Base-by-base conservation (phyloP, 1,140 invertebrate genomes). In the Drosophila bocki region DNA sequence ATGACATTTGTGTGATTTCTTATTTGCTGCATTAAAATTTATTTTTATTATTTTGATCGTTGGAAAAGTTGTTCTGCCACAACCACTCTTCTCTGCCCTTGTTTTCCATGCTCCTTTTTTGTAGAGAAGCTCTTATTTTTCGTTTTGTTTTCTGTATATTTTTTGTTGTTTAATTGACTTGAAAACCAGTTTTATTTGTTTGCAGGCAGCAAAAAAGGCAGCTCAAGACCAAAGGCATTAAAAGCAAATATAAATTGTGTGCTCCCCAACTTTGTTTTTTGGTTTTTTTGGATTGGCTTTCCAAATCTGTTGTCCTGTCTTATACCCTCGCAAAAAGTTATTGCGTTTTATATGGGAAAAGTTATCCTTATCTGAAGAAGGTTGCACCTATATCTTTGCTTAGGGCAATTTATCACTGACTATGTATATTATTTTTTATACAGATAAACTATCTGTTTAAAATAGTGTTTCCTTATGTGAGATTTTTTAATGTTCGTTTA, bases 131-230 rank as follows among this genome's bases (percentile, higher is more conserved):
- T 42, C 51, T 45, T 57, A 0, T 37, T 37, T 57, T 59, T 54
- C 15, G 29, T 60, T 50, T 69, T 64, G 15, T 58, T 65, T 83
- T 83, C 69, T 60, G 56, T 64, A 35, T 26, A 33, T 68, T 70
- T 65, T 65, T 68, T 68, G 86, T 82, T 86, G 76, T 80, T 86
- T 86, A 86, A 86, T 86, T 86, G 83, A 82, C 75, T 80, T 63
- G 83, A 87, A 86, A 86, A 86, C 83, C 83, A 82, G 83, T 86
- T 86, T 86, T 86, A 86, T 86, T 86, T 86, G 83, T 80, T 87
- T 87, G 83, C 67, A 79, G 81, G 70, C 82, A 86, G 53, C 61
- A 62, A 76, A 69, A 68, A 75, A 61, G 51, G 41, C 33, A 59
- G 59, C 53, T 60, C 78, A 75, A 60, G 74, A 78, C 51, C 64